Conservation (phyloP, 2,797 vertebrate species). For the Paratrypauchen microcephalus region DNA sequence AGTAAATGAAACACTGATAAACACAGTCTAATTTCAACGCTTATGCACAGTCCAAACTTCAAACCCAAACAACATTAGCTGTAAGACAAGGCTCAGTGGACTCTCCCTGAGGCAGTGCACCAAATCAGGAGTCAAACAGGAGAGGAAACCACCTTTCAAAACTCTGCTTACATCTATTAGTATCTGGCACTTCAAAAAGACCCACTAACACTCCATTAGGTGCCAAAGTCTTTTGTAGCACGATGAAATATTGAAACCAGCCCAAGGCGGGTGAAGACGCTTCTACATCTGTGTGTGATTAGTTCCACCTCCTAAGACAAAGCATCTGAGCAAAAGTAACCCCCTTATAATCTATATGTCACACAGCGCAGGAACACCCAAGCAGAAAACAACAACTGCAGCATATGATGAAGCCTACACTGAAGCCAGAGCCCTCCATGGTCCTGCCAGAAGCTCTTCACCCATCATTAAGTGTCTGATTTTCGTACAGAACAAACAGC, state of each 20-base stretch:
- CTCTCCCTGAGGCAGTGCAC: constrained; percentile 50
- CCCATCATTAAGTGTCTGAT: constrained; percentile 72
- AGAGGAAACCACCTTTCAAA: constrained; percentile 50
- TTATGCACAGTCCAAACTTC: constrained; percentile 37
- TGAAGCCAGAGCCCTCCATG: constrained; percentile 25
- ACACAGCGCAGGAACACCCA: constrained; percentile 47
- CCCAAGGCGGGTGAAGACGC: constrained; percentile 41
- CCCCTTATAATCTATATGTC: constrained; percentile 62
- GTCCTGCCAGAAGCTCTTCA: constrained; percentile 60
- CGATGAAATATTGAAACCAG: constrained; percentile 42
- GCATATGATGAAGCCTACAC: constrained; percentile 29
- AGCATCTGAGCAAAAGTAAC: constrained; percentile 60
- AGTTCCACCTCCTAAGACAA: constrained; percentile 72
- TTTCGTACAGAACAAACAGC: constrained; percentile 60
- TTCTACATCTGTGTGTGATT: constrained; percentile 69
- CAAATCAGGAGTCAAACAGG: constrained; percentile 47
- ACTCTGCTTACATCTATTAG: constrained; percentile 52
- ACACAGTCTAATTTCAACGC: constrained; percentile 34
- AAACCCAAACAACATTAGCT: constrained; percentile 62
- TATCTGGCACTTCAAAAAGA: constrained; percentile 45
- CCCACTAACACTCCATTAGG: constrained; percentile 49
- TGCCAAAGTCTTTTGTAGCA: constrained; percentile 39
- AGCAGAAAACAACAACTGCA: constrained; percentile 53
- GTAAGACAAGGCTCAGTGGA: constrained; percentile 56
- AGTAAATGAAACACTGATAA: constrained; percentile 14